Evolutionary conservation across 2,888 invertebrate genomes (phyloP), one percentile per base, ranked within the genome.

Genomic region (Blastobasis adustella): DNA sequence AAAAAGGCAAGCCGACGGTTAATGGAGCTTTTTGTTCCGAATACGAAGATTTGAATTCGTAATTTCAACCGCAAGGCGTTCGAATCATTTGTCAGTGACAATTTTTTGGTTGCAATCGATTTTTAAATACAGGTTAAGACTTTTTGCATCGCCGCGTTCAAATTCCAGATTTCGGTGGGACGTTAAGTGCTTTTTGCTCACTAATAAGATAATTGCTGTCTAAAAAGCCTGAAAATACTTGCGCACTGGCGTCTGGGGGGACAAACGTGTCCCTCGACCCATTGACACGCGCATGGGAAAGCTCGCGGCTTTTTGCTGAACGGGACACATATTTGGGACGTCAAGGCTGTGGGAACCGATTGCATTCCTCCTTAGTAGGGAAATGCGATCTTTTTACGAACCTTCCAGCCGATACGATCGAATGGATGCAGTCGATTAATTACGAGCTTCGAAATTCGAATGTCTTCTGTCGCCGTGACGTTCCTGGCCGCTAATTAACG

Each of bases 71-170:
- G 76, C 88, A 84, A 86, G 83, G 77, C 85, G 81, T 85, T 83
- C 80, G 83, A 83, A 86, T 86, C 88, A 88, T 88, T 88, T 86
- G 88, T 88, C 87, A 87, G 85, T 88, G 88, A 88, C 88, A 87
- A 85, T 87, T 86, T 85, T 85, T 88, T 85, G 79, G 82, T 74
- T 80, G 79, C 86, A 84, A 88, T 88, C 88, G 88, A 87, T 87
- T 88, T 88, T 88, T 87, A 88, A 87, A 87, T 85, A 85, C 85
- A 79, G 84, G 83, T 82, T 83, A 76, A 70, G 67, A 66, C 65
- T 78, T 79, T 79, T 79, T 76, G 59, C 54, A 57, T 43, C 41
- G 50, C 54, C 50, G 50, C 62, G 63, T 56, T 61, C 57, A 60
- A 65, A 72, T 71, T 72, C 73, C 67, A 57, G 57, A 62, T 66